These are phyloP conservation scores for Ophion obscuratus DNA, from an alignment of 2,888 invertebrate genomes.

Conservation along the genomic window DNA sequence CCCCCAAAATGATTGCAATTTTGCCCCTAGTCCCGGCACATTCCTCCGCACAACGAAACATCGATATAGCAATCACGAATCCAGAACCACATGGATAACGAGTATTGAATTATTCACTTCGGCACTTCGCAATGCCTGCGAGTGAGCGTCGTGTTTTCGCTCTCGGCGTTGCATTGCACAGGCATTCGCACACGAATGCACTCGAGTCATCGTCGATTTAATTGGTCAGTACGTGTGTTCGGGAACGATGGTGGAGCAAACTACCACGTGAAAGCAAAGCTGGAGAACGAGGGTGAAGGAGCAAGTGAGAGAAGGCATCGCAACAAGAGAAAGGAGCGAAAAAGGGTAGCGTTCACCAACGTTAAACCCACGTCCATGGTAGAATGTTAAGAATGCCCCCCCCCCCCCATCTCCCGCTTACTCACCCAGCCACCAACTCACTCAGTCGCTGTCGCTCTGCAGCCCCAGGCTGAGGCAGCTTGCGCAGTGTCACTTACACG, in stretches of 20 bases:
- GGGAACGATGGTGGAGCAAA: conserved; percentile 34
- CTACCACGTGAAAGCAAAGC: conserved; percentile 37
- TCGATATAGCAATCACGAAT: background rate
- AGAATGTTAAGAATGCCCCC: conserved; percentile 51
- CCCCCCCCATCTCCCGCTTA: conserved; percentile 3
- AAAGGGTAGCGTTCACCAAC: conserved; percentile 41
- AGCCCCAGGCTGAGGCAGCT: background rate
- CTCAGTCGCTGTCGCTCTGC: background rate
- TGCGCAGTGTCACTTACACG: background rate
- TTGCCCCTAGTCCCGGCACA: background rate
- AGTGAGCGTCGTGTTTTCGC: conserved; percentile 51
- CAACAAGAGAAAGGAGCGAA: conserved; percentile 3
- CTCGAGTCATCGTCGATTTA: conserved; percentile 71
- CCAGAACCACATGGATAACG: conserved; percentile 42
- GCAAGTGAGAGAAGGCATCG: conserved; percentile 3
- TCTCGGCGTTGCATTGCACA: conserved; percentile 13
- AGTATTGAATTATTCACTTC: conserved; percentile 69
- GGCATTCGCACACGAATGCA: conserved; percentile 52
- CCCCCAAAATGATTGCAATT: background rate
- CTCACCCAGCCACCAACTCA: background rate
- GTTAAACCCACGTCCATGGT: conserved; percentile 34
- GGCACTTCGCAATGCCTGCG: conserved; percentile 56
- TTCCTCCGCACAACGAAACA: background rate
- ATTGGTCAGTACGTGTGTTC: conserved; percentile 68
- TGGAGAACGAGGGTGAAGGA: conserved; percentile 26